phyloP scores from a whole-genome alignment of 2,113 vertebrate species.

The Cairina moschata region DNA sequence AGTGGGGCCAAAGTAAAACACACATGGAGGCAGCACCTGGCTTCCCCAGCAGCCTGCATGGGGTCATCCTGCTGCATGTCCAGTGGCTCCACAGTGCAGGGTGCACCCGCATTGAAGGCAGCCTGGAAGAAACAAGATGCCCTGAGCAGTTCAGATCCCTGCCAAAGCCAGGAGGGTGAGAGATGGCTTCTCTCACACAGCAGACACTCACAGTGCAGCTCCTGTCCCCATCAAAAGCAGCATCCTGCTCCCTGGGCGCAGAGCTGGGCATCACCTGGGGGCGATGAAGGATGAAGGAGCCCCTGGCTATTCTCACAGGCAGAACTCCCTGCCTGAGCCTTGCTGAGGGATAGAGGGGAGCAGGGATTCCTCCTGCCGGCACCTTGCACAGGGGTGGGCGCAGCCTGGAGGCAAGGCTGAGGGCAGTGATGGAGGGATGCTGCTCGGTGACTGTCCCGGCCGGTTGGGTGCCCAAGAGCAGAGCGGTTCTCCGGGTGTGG shows the following conservation, averaged over 20 bases:
- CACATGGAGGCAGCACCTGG: neutral
- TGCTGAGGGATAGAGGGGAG: accelerated
- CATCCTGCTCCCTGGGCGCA: neutral
- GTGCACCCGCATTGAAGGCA: neutral
- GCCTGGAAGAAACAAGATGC: neutral
- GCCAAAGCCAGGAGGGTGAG: neutral
- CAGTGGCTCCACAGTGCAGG: accelerated
- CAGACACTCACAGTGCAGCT: neutral
- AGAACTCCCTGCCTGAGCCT: neutral
- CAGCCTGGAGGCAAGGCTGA: neutral
- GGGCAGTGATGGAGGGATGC: neutral
- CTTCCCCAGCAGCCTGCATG: neutral
- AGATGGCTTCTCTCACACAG: neutral
- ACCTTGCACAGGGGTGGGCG: accelerated
- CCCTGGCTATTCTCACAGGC: neutral
- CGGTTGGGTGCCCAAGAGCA: neutral
- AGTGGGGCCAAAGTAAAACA: neutral
- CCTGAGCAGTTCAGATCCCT: neutral
- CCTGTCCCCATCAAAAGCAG: neutral
- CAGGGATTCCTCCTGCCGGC: neutral
- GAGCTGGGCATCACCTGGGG: neutral
- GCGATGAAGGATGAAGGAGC: neutral
- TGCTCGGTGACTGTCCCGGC: neutral
- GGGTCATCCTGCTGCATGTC: neutral
- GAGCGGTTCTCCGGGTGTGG: neutral